Evolutionary conservation across 2,113 vertebrate genomes (phyloP), one percentile per base, ranked within the genome.

Genomic region (Hippocampus barbouri): DNA sequence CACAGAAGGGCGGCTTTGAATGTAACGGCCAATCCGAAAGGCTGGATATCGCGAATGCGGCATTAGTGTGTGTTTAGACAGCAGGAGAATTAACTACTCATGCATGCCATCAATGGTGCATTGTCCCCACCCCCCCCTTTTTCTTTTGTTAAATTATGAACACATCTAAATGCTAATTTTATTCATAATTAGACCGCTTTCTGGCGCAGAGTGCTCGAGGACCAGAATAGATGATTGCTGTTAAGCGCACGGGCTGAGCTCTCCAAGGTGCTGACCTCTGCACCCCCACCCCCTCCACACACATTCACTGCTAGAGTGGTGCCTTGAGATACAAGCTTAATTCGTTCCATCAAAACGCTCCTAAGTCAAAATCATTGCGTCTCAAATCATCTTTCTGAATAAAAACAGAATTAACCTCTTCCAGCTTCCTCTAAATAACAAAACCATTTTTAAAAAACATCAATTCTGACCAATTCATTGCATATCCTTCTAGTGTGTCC

Each of bases 231-330:
- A 77, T 51, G 70, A 69, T 5, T 60, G 54, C 67, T 69, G 49
- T 53, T 53, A 27, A 59, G 56, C 23, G 23, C 45, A 65, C 72
- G 79, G 77, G 71, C 1, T 89, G 91, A 91, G 91, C 93, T 95
- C 89, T 94, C 93, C 93, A 81, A 85, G 93, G 94, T 95, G 89
- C 94, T 95, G 93, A 92, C 86, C 85, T 75, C 80, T 72, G 74
- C 80, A 60, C 45, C 68, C 12, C 4, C 54, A 20, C 18, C 20
- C 20, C 3, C 51, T 38, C 34, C 34, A 5, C 69, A 57, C 21
- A 2, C 23, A 21, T 12, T 8, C 51, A 8, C 20, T 49, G 47
- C 49, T 51, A 7, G 18, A 4, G n/a, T 3, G n/a, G 53, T 2
- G 25, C 27, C 59, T 30, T 30, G 59, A 61, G 27, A 30, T 61